Conservation (phyloP, 2,888 invertebrate species). For the Agrotis segetum region DNA sequence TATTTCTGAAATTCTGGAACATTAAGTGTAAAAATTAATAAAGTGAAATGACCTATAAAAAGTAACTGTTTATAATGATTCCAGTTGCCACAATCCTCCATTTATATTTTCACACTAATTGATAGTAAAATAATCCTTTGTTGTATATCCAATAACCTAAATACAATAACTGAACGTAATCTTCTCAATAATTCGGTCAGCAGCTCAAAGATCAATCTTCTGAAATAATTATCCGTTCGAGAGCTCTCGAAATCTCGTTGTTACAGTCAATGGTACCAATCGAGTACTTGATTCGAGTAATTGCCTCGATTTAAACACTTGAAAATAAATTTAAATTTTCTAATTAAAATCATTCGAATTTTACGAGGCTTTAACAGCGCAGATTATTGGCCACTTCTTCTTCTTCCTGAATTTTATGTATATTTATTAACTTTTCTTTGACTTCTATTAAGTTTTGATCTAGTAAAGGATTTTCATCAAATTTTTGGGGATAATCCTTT, state of each 20-base stretch:
- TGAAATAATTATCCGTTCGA: conserved; percentile 46
- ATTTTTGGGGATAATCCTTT: conserved; percentile 3
- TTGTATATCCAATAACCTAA: too few relatives aligned
- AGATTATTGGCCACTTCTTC: conserved; percentile 29
- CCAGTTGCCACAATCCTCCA: too few relatives aligned
- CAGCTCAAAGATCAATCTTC: conserved; percentile 40
- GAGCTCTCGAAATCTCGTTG: conserved; percentile 44
- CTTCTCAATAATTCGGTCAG: conserved; percentile 32
- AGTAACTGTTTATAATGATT: too few relatives aligned
- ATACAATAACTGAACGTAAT: conserved; percentile 15
- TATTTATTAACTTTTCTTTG: conserved; percentile 20
- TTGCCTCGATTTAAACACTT: conserved; percentile 65
- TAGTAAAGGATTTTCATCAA: background rate
- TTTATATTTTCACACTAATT: too few relatives aligned
- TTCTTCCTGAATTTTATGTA: conserved; percentile 33
- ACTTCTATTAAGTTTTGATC: conserved; percentile 15
- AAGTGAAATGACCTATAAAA: too few relatives aligned
- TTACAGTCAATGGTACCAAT: conserved; percentile 56
- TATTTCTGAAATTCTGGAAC: too few relatives aligned
- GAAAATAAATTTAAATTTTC: conserved; percentile 62
- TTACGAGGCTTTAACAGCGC: conserved; percentile 27
- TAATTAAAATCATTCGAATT: conserved; percentile 55
- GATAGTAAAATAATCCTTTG: too few relatives aligned
- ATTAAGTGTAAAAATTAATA: too few relatives aligned
- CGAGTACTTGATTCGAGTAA: conserved; percentile 52